Evolutionary conservation across 2,113 vertebrate species (phyloP).

Genomic region (Thunnus maccoyii): DNA sequence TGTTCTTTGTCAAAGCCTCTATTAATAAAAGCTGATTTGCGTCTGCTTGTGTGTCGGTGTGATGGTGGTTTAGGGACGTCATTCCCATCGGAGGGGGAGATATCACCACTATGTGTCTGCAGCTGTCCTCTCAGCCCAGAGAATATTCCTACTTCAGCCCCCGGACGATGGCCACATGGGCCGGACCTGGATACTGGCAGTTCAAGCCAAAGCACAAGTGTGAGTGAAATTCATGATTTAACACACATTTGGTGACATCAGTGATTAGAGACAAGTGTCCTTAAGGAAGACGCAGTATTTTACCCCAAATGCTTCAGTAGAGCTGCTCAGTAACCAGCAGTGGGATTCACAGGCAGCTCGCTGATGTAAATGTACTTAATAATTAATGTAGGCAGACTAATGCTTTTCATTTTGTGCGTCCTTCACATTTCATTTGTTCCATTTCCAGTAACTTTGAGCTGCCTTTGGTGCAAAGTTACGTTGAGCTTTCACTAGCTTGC

Average conservation of each 20-base stretch:
- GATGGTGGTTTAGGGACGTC: slow-evolving; percentile 46
- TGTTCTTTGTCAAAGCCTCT: background rate
- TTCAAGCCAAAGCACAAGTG: slow-evolving; percentile 91
- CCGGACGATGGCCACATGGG: slow-evolving; percentile 93
- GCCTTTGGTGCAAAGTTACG: no score
- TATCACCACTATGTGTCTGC: slow-evolving; percentile 89
- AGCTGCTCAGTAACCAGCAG: no score
- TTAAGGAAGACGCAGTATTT: background rate
- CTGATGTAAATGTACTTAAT: background rate
- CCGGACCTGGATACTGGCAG: slow-evolving; percentile 95
- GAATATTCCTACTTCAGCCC: slow-evolving; percentile 99
- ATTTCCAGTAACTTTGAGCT: no score
- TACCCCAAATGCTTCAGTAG: no score
- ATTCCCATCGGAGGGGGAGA: slow-evolving; percentile 87
- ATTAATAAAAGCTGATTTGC: background rate
- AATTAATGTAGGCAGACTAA: background rate
- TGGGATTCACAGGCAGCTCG: no score
- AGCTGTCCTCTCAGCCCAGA: slow-evolving; percentile 91
- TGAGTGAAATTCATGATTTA: slow-evolving; percentile 72
- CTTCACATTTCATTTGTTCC: no score
- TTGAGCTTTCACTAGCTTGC: no score
- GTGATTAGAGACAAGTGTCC: background rate
- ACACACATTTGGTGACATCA: background rate
- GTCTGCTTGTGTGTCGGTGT: slow-evolving; percentile 12
- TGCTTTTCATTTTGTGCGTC: no score